Conservation (phyloP, 2,888 invertebrate species). For the Cataglyphis altisquamis region DNA sequence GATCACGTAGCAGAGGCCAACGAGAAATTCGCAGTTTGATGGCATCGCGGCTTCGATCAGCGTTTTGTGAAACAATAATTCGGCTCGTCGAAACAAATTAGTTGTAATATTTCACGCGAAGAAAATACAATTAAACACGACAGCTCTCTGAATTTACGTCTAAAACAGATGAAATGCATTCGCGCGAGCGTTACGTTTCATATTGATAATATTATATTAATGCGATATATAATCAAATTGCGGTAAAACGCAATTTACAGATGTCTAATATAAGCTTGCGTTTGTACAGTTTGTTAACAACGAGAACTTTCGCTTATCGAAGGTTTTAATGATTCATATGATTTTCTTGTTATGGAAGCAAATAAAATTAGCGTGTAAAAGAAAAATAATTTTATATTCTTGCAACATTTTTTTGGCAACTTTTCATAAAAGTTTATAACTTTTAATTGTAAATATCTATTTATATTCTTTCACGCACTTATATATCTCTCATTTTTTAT, state of each 20-base stretch:
- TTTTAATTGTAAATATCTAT: neutral
- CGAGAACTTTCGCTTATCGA: neutral
- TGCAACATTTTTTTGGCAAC: neutral
- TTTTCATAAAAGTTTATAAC: neutral
- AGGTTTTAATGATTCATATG: neutral
- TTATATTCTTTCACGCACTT: neutral
- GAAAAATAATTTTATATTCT: neutral
- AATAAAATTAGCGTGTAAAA: neutral
- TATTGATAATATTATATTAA: slow-evolving; percentile 36
- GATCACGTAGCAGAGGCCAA: slow-evolving; percentile 55
- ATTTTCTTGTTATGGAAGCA: neutral
- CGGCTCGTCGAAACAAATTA: slow-evolving; percentile 38
- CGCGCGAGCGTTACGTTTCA: neutral
- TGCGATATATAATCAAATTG: slow-evolving; percentile 24
- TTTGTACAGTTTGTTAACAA: slow-evolving; percentile 1
- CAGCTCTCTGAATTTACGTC: slow-evolving; percentile 32
- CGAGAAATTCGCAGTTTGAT: slow-evolving; percentile 40
- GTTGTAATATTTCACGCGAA: slow-evolving; percentile 52
- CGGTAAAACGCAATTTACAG: slow-evolving; percentile 29
- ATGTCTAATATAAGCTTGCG: slow-evolving; percentile 42
- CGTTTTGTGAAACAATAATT: slow-evolving; percentile 47
- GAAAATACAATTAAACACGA: slow-evolving; percentile 41
- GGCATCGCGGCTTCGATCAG: neutral
- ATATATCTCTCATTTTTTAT: neutral
- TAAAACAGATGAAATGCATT: slow-evolving; percentile 37